Evolutionary conservation across 2,888 invertebrate genomes (phyloP).

Genomic region (Xanthia togata): DNA sequence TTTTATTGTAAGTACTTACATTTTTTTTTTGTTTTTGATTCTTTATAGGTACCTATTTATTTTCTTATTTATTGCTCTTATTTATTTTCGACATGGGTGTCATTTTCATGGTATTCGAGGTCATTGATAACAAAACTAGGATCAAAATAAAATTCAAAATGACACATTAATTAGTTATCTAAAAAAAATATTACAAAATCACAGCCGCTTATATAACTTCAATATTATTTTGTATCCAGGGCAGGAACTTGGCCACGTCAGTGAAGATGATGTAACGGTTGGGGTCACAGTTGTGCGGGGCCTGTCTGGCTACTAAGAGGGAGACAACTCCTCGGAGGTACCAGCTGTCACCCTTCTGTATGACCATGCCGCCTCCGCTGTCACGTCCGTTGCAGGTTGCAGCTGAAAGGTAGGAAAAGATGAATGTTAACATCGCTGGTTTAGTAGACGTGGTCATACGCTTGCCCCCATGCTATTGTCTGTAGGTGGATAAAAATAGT

Average conservation of each 20-base stretch:
- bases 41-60: no score
- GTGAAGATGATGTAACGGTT: constrained; percentile 91
- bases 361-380: constrained; percentile 90
- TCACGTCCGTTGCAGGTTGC: constrained; percentile 89
- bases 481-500: no score
- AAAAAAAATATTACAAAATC: constrained; percentile 29
- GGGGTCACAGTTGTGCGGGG: constrained; percentile 90
- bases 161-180: no score
- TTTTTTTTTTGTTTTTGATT: no score
- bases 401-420: constrained; percentile 71
- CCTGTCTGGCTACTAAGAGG: constrained; percentile 89
- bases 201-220: constrained; percentile 56
- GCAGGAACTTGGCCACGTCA: constrained; percentile 90
- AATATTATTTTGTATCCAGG: constrained; percentile 87
- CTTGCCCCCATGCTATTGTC: no score
- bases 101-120: not conserved
- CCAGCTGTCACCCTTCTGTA: constrained; percentile 82
- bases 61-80: no score
- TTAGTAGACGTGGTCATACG: not conserved
- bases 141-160: no score
- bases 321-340: constrained; percentile 90
- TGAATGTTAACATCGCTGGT: not conserved
- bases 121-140: not conserved
- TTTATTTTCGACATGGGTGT: not conserved
- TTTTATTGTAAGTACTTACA: not conserved